These are phyloP conservation scores for Drosophila mayri DNA, from an alignment of 1,140 invertebrate species.

Conservation along the genomic window DNA sequence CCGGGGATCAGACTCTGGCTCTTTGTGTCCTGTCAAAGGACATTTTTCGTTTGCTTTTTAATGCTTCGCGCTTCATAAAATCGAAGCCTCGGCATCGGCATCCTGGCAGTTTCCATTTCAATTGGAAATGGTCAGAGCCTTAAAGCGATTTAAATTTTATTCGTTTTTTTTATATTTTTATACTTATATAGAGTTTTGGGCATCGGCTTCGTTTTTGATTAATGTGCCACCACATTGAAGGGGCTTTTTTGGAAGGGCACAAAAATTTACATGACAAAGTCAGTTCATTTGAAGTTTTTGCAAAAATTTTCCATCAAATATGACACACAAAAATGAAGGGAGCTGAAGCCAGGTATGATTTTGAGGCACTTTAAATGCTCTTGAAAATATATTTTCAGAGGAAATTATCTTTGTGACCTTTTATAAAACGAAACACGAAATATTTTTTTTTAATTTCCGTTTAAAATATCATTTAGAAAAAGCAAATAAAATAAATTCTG, in stretches of 20 bases:
- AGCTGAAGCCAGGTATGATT: not conserved
- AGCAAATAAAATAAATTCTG: not conserved
- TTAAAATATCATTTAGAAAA: not conserved
- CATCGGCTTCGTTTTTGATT: constrained; percentile 51
- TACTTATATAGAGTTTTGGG: constrained; percentile 1
- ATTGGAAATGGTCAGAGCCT: constrained; percentile 53
- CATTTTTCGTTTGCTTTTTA: constrained; percentile 72
- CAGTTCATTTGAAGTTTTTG: constrained; percentile 58
- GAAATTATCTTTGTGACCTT: not conserved
- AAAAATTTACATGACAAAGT: constrained; percentile 70
- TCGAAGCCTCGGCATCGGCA: constrained; percentile 45
- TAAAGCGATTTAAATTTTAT: constrained; percentile 43
- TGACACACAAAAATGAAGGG: constrained; percentile 31
- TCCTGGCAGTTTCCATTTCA: constrained; percentile 19
- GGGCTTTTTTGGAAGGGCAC: constrained; percentile 11
- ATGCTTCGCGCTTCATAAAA: constrained; percentile 80
- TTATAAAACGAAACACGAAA: not conserved
- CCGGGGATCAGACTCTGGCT: constrained; percentile 32
- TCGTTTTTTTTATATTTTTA: constrained; percentile 2
- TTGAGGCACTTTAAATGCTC: not conserved
- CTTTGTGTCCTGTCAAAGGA: constrained; percentile 67
- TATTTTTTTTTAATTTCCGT: no score
- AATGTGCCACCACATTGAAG: constrained; percentile 38
- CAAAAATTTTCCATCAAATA: constrained; percentile 51
- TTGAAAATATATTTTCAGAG: not conserved